Evolutionary conservation across 2,113 vertebrate genomes (phyloP).

Genomic region (Bucco capensis): DNA sequence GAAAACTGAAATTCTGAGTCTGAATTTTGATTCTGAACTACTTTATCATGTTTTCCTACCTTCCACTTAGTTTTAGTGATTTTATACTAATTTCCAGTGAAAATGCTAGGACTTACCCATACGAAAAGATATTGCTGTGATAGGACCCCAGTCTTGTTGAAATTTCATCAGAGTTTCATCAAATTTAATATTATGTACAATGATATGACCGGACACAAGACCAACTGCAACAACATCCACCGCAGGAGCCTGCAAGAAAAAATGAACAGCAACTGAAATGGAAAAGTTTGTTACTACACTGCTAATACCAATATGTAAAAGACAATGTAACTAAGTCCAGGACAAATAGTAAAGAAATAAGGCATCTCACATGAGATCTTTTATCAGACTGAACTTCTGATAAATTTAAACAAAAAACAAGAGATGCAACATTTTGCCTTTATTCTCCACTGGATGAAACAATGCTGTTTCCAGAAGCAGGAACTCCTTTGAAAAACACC

Average conservation of each 20-base stretch:
- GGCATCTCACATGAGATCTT: neutral
- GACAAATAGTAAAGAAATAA: neutral
- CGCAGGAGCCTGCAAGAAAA: slow-evolving; percentile 85
- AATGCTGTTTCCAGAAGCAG: neutral
- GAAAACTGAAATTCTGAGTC: neutral
- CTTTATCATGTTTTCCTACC: neutral
- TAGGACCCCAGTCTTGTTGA: slow-evolving; percentile 94
- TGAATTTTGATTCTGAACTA: neutral
- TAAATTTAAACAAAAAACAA: neutral
- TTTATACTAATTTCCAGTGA: neutral
- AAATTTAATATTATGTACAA: slow-evolving; percentile 92
- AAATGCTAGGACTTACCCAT: slow-evolving; percentile 77
- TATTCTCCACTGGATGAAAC: neutral
- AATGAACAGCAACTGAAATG: neutral
- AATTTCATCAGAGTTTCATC: slow-evolving; percentile 94
- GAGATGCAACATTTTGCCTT: neutral
- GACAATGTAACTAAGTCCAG: neutral
- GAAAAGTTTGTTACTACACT: neutral
- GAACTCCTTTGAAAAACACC: neutral
- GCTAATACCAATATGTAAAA: rapidly evolving
- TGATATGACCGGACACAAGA: slow-evolving; percentile 83
- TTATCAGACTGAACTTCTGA: neutral
- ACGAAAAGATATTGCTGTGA: slow-evolving; percentile 90
- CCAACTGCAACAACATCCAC: slow-evolving; percentile 90
- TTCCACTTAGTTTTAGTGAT: neutral